Percentiles rank a stretch among this genome's conserved stretches.
phyloP scores from a whole-genome alignment of 2,888 invertebrate genomes.

The Trichacis sp. region DNA sequence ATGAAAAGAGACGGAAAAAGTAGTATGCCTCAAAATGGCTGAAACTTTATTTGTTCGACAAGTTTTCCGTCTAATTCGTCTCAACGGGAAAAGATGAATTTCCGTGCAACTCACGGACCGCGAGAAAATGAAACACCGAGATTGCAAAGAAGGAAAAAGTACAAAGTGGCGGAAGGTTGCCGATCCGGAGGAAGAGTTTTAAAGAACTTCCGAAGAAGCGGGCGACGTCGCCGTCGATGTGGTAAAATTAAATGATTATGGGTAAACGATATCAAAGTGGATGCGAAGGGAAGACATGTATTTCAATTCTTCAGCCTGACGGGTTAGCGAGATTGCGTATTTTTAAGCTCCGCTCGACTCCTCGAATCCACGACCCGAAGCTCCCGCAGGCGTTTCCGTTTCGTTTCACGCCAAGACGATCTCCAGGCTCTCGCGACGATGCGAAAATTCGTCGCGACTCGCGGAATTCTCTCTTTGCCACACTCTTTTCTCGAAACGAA shows the following conservation, averaged over 20 bases:
- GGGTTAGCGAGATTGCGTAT: constrained; percentile 68
- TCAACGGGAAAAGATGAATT: too few relatives aligned
- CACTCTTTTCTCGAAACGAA: constrained; percentile 16
- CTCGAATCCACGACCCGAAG: constrained; percentile 24
- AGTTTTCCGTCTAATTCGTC: too few relatives aligned
- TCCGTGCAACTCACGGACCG: too few relatives aligned
- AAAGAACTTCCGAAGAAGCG: constrained; percentile 47
- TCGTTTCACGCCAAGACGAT: constrained; percentile 64
- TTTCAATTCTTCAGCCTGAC: constrained; percentile 70
- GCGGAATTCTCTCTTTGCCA: constrained; percentile 24
- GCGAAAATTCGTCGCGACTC: constrained; percentile 43
- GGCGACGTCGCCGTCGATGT: constrained; percentile 40
- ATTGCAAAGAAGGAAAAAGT: constrained; percentile 15
- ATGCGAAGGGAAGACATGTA: constrained; percentile 57
- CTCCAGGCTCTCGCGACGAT: too few relatives aligned
- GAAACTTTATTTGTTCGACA: too few relatives aligned
- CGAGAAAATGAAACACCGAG: too few relatives aligned
- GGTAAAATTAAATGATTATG: constrained; percentile 69
- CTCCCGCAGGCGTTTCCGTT: constrained; percentile 61
- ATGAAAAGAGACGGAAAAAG: too few relatives aligned
- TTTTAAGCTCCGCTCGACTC: constrained; percentile 64
- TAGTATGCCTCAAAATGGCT: too few relatives aligned
- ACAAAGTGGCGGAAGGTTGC: constrained; percentile 13
- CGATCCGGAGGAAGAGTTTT: constrained; percentile 38
- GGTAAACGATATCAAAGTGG: constrained; percentile 69